Percentiles rank a stretch among this genome's conserved stretches.
Evolutionary conservation across 2,113 vertebrate genomes (phyloP).

Genomic region (Scalopus aquaticus): DNA sequence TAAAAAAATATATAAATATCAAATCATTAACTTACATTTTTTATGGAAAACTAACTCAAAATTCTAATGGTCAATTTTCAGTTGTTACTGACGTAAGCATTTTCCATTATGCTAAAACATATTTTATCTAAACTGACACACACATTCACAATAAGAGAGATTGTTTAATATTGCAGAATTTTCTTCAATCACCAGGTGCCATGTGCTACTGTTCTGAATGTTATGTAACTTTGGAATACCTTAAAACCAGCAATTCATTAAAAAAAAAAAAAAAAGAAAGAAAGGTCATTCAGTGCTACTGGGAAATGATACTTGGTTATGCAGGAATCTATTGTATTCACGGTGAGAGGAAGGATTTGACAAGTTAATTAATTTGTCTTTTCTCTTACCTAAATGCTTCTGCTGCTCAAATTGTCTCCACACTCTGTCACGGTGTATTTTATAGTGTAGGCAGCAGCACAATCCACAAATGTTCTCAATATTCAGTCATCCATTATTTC

Average conservation of each 20-base stretch:
- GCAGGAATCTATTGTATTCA: slow-evolving; percentile 25
- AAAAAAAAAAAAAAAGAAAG: background rate
- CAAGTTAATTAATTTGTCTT: slow-evolving; percentile 69
- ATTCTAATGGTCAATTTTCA: background rate
- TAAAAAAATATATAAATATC: background rate
- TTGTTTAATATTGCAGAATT: background rate
- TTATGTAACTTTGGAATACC: background rate
- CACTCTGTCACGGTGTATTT: background rate
- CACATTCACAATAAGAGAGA: background rate
- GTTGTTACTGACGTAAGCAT: background rate
- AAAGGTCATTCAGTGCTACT: background rate
- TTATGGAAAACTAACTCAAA: background rate
- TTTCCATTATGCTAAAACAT: background rate
- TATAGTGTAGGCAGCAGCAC: background rate
- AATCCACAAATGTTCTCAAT: slow-evolving; percentile 15
- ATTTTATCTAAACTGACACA: background rate
- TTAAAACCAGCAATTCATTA: background rate
- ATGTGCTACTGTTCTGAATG: background rate
- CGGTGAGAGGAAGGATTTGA: slow-evolving; percentile 43
- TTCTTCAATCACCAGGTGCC: background rate
- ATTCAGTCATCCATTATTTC: slow-evolving; percentile 27
- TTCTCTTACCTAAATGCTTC: slow-evolving; percentile 52
- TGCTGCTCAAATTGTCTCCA: slow-evolving; percentile 30
- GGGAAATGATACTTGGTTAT: slow-evolving; percentile 35
- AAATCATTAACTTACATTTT: background rate